Conservation (phyloP, 64 coral and sea anemone genomes). For the Trachythela sp. region DNA sequence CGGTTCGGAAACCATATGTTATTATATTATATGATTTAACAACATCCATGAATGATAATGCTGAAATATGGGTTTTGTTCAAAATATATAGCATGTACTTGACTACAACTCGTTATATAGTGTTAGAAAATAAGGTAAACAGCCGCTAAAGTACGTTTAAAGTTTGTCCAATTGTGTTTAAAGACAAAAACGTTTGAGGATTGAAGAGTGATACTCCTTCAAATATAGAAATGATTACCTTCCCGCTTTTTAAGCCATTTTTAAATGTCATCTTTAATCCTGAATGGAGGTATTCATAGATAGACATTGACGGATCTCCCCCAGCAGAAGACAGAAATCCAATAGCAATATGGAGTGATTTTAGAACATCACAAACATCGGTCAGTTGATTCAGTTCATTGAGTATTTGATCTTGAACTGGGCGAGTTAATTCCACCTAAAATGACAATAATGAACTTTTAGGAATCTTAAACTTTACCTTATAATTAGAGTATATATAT, state of each 20-base stretch:
- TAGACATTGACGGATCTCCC: constrained; percentile 18
- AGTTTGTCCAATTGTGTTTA: no score
- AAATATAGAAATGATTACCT: not conserved
- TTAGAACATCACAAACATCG: constrained; percentile 46
- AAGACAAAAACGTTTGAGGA: no score
- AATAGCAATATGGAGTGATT: constrained; percentile 45
- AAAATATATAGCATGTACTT: no score
- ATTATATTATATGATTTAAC: no score
- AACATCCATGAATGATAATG: no score
- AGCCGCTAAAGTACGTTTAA: no score
- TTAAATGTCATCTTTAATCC: constrained; percentile 7
- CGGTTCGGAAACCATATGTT: no score
- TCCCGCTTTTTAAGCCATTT: constrained; percentile 27
- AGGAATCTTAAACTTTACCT: not conserved
- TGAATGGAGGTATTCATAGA: constrained; percentile 34
- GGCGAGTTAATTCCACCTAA: constrained; percentile 14
- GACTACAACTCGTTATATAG: no score
- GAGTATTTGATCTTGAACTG: constrained; percentile 38
- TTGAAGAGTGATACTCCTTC: no score
- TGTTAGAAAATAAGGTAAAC: no score
- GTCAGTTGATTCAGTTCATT: constrained; percentile 38
- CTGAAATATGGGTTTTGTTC: no score
- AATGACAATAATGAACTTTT: not conserved
- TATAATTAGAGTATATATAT: not conserved
- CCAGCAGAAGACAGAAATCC: constrained; percentile 47